Evolutionary conservation across 1,140 invertebrate genomes (phyloP).

Genomic region (Drosophila sproati): DNA sequence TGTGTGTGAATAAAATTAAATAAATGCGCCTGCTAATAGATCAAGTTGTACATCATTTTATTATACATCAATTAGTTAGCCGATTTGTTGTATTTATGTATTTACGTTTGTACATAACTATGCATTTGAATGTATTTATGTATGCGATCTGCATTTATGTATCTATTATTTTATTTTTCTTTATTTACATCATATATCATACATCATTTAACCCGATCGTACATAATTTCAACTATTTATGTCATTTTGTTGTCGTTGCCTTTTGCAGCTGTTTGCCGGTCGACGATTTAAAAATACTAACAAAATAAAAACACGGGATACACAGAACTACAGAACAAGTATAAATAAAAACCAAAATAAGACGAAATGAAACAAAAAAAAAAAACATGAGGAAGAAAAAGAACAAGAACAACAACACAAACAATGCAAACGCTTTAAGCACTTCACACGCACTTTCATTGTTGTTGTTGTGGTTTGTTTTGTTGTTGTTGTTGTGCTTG

Average conservation of each 20-base stretch:
- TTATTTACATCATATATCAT: too few relatives aligned
- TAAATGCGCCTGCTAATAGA: not conserved
- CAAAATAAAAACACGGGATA: slow-evolving; percentile 22
- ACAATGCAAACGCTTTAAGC: slow-evolving; percentile 26
- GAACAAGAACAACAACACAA: slow-evolving; percentile 5
- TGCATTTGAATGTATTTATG: too few relatives aligned
- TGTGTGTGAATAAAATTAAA: not conserved
- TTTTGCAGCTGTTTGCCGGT: slow-evolving; percentile 52
- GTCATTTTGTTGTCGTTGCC: slow-evolving; percentile 30
- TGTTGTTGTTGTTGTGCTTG: slow-evolving; percentile 8
- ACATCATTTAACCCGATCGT: not conserved
- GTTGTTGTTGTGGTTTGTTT: not conserved
- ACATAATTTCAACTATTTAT: slow-evolving; percentile 15
- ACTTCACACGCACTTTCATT: slow-evolving; percentile 22
- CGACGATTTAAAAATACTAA: slow-evolving; percentile 49
- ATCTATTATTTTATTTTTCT: too few relatives aligned
- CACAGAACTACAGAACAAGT: not conserved
- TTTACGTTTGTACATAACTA: too few relatives aligned
- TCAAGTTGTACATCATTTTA: not conserved
- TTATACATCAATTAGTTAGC: not conserved
- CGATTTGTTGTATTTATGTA: too few relatives aligned
- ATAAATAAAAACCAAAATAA: slow-evolving; percentile 27
- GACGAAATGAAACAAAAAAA: slow-evolving; percentile 22
- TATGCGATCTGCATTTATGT: too few relatives aligned
- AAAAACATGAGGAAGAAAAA: not conserved